Evolutionary conservation across 2,888 invertebrate genomes (phyloP).

Genomic region (Chrysolina americana): DNA sequence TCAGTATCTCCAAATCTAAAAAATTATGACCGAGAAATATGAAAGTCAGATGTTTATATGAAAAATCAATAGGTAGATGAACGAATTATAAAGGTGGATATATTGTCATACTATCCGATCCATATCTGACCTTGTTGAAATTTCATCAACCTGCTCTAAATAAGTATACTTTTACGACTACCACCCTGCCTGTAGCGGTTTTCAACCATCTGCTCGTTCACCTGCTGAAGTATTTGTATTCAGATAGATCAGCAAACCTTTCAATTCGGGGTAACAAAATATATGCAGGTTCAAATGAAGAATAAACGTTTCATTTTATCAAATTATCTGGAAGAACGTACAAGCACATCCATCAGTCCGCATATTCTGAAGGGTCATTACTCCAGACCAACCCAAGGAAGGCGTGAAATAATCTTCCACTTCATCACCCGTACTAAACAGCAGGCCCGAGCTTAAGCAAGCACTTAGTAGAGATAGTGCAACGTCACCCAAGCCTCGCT

Average conservation of each 20-base stretch:
- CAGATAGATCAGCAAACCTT: no score
- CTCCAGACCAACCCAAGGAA: conserved; percentile 35
- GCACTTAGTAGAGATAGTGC: conserved; percentile 45
- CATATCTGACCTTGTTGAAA: no score
- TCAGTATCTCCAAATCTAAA: no score
- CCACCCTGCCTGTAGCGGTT: no score
- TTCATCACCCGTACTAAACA: conserved; percentile 42
- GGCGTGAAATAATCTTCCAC: conserved; percentile 38
- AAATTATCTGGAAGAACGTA: neutral
- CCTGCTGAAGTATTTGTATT: neutral
- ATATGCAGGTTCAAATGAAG: neutral
- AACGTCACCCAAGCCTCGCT: conserved; percentile 41
- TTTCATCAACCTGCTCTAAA: no score
- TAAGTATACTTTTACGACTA: no score
- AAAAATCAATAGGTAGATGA: no score
- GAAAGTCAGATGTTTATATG: no score
- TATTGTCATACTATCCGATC: no score
- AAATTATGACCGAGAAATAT: no score
- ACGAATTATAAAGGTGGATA: no score
- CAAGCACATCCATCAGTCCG: conserved; percentile 12
- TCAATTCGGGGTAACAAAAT: neutral
- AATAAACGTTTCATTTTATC: neutral
- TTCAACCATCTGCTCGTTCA: neutral
- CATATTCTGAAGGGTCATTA: conserved; percentile 41
- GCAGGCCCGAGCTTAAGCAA: conserved; percentile 38